Conservation (phyloP, 2,113 vertebrate species). For the Oryzias javanicus region DNA sequence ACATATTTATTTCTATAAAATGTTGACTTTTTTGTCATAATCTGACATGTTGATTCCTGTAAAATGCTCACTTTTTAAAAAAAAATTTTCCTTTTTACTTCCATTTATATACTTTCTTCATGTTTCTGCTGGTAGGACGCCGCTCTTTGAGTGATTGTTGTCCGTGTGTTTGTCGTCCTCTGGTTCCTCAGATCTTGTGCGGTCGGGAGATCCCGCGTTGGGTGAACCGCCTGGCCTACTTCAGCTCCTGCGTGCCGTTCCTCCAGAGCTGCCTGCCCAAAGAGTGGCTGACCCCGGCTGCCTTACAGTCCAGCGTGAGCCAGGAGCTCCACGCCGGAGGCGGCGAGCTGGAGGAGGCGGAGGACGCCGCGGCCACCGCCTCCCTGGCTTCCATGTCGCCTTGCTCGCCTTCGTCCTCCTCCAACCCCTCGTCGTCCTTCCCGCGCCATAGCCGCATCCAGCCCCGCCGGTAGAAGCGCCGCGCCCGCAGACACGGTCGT, state of each 20-base stretch:
- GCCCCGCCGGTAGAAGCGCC: slow-evolving; percentile 81
- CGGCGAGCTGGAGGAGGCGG: slow-evolving; percentile 89
- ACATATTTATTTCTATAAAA: too few relatives aligned
- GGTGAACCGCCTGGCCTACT: slow-evolving; percentile 98
- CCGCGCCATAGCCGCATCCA: slow-evolving; percentile 85
- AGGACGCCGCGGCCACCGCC: slow-evolving; percentile 87
- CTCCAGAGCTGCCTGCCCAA: slow-evolving; percentile 98
- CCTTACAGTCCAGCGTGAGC: slow-evolving; percentile 96
- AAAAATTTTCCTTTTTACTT: too few relatives aligned
- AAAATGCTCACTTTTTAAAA: too few relatives aligned
- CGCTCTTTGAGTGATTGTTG: not conserved
- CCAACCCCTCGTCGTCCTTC: slow-evolving; percentile 64
- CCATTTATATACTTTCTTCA: too few relatives aligned
- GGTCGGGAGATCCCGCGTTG: slow-evolving; percentile 97
- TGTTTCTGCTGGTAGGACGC: too few relatives aligned
- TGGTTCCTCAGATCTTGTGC: slow-evolving; percentile 85
- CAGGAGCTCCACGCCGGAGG: slow-evolving; percentile 87
- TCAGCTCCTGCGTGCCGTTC: slow-evolving; percentile 98
- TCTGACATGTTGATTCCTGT: too few relatives aligned
- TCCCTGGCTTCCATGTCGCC: slow-evolving; percentile 73
- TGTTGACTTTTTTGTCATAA: too few relatives aligned
- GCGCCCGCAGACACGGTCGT: slow-evolving; percentile 4
- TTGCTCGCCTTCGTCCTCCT: slow-evolving; percentile 62
- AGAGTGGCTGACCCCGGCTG: slow-evolving; percentile 97
- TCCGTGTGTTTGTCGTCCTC: not conserved